Percentiles rank a stretch among this genome's conserved stretches.
These are phyloP conservation scores for Dasyornis broadbenti DNA, from an alignment of 2,113 vertebrate genomes.

Conservation along the genomic window DNA sequence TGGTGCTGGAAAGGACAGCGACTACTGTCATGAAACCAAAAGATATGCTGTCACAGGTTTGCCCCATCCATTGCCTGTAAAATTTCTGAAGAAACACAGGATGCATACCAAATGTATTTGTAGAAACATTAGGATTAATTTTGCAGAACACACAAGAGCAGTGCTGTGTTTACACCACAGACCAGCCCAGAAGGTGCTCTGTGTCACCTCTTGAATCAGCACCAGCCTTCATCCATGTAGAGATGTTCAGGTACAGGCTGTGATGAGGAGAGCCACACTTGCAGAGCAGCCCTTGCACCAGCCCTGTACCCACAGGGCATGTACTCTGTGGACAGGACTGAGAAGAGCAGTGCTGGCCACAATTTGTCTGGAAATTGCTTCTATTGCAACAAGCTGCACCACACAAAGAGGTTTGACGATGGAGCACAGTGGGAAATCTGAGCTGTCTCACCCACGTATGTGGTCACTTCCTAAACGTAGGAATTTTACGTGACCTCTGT, in stretches of 20 bases:
- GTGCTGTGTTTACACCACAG: neutral
- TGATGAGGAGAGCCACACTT: fast-evolving
- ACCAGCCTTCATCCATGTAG: neutral
- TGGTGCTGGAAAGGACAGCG: neutral
- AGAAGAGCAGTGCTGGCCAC: neutral
- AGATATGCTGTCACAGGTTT: neutral
- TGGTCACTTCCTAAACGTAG: neutral
- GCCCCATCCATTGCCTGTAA: neutral
- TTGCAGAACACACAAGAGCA: neutral
- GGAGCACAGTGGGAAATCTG: neutral
- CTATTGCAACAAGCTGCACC: neutral
- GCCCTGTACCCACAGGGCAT: neutral
- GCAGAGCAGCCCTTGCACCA: neutral
- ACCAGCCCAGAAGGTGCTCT: neutral
- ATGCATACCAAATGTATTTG: neutral
- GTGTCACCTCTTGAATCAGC: neutral
- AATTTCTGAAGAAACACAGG: neutral
- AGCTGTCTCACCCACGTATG: neutral
- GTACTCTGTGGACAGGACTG: neutral
- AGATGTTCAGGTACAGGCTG: neutral
- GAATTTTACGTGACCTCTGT: neutral
- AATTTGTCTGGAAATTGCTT: neutral
- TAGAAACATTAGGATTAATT: neutral
- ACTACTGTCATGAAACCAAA: neutral
- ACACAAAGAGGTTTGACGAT: neutral